Conservation (phyloP, 2,797 vertebrate species). For the Acanthiza pusilla region DNA sequence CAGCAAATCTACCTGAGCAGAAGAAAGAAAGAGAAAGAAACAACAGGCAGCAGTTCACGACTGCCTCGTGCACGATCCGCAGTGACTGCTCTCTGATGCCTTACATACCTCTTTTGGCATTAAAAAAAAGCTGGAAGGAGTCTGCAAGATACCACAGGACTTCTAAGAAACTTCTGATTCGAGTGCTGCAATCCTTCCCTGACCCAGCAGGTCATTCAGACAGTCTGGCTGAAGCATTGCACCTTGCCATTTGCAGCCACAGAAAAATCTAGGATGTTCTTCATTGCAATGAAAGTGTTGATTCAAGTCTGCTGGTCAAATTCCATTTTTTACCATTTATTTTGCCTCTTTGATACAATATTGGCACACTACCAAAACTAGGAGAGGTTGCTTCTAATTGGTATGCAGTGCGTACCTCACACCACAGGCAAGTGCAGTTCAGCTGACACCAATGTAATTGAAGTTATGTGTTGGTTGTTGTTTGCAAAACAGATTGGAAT, state of each 20-base stretch:
- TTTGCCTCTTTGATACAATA: background rate
- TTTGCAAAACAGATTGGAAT: background rate
- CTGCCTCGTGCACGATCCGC: accelerated
- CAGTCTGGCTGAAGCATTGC: background rate
- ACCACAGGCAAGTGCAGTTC: background rate
- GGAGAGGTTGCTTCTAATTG: background rate
- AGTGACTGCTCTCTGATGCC: background rate
- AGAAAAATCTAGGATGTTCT: background rate
- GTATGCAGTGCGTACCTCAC: background rate
- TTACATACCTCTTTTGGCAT: background rate
- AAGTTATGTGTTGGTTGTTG: background rate
- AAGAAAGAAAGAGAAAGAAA: background rate
- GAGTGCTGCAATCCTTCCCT: background rate
- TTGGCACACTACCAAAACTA: background rate
- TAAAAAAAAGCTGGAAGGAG: background rate
- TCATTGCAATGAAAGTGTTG: background rate
- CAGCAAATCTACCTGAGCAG: background rate
- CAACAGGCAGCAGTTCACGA: background rate
- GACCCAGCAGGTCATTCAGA: background rate
- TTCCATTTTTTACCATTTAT: background rate
- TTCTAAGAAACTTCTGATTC: background rate
- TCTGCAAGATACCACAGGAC: background rate
- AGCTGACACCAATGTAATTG: background rate
- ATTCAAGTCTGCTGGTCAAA: background rate
- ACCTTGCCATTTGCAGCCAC: background rate